phyloP scores from a whole-genome alignment of 2,113 vertebrate genomes.

The Corythornis vintsioides region DNA sequence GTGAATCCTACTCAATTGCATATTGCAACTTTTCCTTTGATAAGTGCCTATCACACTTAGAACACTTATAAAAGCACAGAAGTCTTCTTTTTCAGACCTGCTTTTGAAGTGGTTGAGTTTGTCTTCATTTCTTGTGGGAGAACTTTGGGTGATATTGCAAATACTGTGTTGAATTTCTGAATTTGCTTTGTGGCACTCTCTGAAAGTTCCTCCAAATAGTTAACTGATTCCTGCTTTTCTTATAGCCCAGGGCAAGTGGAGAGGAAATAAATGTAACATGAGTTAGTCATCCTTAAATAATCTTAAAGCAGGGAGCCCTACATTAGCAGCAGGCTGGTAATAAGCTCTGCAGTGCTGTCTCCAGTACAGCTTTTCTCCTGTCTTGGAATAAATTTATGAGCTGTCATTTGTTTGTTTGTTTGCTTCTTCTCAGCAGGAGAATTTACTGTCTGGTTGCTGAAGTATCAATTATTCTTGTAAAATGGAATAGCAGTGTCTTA shows the following conservation, averaged over 20 bases:
- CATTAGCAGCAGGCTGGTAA: conserved; percentile 28
- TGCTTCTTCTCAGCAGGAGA: background rate
- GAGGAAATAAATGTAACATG: conserved; percentile 23
- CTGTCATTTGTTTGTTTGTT: conserved; percentile 30
- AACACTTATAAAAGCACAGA: background rate
- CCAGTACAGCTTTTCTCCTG: background rate
- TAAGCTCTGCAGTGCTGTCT: background rate
- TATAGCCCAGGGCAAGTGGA: background rate
- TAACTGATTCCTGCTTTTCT: conserved; percentile 17
- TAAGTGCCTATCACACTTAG: background rate
- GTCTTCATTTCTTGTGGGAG: background rate
- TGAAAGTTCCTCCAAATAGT: background rate
- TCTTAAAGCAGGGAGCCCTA: conserved; percentile 6
- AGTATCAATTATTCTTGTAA: background rate
- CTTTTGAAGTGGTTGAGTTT: background rate
- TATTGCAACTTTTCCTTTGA: background rate
- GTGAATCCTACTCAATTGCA: background rate
- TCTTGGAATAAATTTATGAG: conserved; percentile 5
- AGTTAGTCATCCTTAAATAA: conserved; percentile 53
- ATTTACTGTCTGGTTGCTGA: background rate
- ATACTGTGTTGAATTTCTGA: background rate
- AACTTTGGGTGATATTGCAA: background rate
- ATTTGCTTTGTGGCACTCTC: background rate
- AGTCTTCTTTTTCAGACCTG: no score
- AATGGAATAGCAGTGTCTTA: background rate